Percentiles rank a stretch among this genome's conserved stretches.
Evolutionary conservation across 1,140 invertebrate genomes (phyloP).

Genomic region (Mercenaria mercenaria): DNA sequence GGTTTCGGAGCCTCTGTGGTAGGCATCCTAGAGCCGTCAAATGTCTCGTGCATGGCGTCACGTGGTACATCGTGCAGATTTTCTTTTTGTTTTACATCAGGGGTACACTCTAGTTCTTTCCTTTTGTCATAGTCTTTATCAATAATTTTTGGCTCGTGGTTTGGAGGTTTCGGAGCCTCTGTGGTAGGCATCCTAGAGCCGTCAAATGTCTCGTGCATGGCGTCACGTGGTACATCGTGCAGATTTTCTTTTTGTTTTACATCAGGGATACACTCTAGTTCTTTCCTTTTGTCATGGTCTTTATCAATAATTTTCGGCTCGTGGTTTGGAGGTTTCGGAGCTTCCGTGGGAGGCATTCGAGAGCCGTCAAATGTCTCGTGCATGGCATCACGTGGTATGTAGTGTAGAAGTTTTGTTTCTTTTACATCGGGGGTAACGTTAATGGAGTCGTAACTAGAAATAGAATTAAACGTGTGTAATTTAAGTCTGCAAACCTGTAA

Average conservation of each 20-base stretch:
- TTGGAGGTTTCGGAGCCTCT: neutral
- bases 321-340: neutral
- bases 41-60: neutral
- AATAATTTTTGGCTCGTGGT: too few relatives aligned
- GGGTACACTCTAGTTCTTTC: too few relatives aligned
- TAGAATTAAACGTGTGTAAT: too few relatives aligned
- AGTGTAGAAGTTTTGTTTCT: neutral
- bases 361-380: constrained; percentile 21
- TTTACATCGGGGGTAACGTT: neutral
- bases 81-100: neutral
- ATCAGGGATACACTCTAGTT: too few relatives aligned
- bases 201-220: too few relatives aligned
- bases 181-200: neutral
- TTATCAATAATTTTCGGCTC: neutral
- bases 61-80: neutral
- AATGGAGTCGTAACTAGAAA: neutral
- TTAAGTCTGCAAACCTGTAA: too few relatives aligned
- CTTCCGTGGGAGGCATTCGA: neutral
- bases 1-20: neutral
- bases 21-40: neutral
- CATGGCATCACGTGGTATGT: neutral
- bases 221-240: neutral
- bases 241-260: neutral
- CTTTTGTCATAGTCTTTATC: too few relatives aligned
- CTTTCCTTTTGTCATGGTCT: neutral